Base-by-base conservation (phyloP, 2,797 vertebrate species). In the Peromyscus attwateri region DNA sequence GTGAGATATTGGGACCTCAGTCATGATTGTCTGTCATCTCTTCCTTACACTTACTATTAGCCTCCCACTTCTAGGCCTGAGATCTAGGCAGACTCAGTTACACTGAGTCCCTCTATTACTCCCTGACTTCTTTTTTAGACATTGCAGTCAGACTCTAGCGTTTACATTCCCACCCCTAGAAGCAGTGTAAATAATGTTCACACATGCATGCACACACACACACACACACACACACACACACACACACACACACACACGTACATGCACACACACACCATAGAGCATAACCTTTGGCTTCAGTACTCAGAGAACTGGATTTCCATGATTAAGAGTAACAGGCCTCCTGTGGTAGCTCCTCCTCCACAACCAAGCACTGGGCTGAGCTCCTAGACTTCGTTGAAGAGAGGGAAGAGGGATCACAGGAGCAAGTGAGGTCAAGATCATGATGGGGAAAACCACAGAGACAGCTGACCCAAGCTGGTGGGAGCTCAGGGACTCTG, bases 71-170 rank as follows among this genome's bases (percentile, higher is more conserved):
- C 70, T 94, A 66, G 9, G 4, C 6, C 37, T 89, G 57, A 92
- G 57, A 92, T 79, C 68, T 77, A 93, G 7, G 79, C n/a, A 70
- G 31, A 55, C 17, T 77, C 81, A 37, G 60, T 64, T 87, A 34
- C 55, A 79, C 8, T 76, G 34, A 76, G 43, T 94, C 70, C n/a
- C 46, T 92, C 37, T 75, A 2, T 85, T 87, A 37, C 29, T 94
- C 34, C 8, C 29, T 87, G 9, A 92, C 49, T 91, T 89, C 17
- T 82, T 96, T 95, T 75, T 57, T 91, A 71, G 16, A 16, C 68
- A 73, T 17, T 79, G 37, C 34, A 19, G 80, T 82, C 31, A 91
- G 57, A 93, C 19, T 60, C 7, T 95, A 46, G 7, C 29, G 6
- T 92, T 43, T 85, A 93, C 68, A 29, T 11, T 27, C 13, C 0